Evolutionary conservation across 92 coral and sea anemone species (phyloP), one percentile per base, ranked within the genome.

Genomic region (Phymanthus crucifer): DNA sequence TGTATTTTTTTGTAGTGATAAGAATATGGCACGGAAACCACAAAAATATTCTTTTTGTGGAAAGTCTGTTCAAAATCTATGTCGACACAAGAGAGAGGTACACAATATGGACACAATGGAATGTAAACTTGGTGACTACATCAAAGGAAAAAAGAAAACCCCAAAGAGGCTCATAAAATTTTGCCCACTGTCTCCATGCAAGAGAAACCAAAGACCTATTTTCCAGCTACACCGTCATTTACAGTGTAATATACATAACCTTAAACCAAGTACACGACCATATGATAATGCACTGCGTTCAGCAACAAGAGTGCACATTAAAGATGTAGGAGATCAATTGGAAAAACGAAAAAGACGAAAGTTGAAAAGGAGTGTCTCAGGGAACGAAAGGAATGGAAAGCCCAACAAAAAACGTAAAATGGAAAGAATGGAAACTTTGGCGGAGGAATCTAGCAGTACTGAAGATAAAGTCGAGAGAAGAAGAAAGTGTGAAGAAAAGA

Each of bases 221-320:
- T 71, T 71, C 54, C 75, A 71, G 75, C 75, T 36, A 18, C 75
- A 71, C 29, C 43, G 46, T 32, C 75, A 71, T 40, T 36, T 71
- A 24, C 43, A 32, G 31, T 36, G 10, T 13, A 21, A 36, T 2
- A 71, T 36, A 11, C 75, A 71, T 71, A 71, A 71, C 5, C 75
- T 71, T 37, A 71, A 71, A 18, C 32, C 75, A 36, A 71, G 46
- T 32, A 36, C 75, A 32, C 40, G 73, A 8, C 24, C 24, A 32
- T 69, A 69, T 21, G 40, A 34, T 37, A 54, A 37, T 4, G 26
- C 75, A 24, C 24, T 71, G 32, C 47, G 54, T 24, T 17, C 40
- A 23, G 75, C 75, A 23, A 56, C 66, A 56, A 29, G 27, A 21
- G 31, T 56, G 27, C 66, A 56, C 23, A 19, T 19, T 21, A 56